Evolutionary conservation across 2,888 invertebrate genomes (phyloP).

Genomic region (Callosobruchus maculatus): DNA sequence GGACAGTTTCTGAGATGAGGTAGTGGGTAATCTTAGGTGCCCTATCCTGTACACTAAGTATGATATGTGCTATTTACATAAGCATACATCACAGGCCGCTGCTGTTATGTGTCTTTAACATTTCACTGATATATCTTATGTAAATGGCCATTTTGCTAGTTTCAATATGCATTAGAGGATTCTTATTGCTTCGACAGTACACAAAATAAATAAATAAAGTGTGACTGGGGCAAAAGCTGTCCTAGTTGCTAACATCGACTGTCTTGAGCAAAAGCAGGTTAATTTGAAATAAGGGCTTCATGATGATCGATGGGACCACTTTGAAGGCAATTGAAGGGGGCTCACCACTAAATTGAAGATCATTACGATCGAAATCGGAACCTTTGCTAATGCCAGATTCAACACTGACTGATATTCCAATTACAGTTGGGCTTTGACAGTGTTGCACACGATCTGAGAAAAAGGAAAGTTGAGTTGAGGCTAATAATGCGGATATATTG

Average conservation of each 20-base stretch:
- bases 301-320: constrained; percentile 26
- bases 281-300: constrained; percentile 16
- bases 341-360: constrained; percentile 10
- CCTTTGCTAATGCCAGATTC: constrained; percentile 8
- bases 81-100: too few species aligned
- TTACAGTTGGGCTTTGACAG: neutral
- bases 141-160: too few species aligned
- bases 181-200: too few species aligned
- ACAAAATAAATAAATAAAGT: too few species aligned
- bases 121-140: too few species aligned
- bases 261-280: constrained; percentile 2
- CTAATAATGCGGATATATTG: too few species aligned
- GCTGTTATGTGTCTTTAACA: too few species aligned
- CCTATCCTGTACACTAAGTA: too few species aligned
- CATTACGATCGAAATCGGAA: constrained; percentile 9
- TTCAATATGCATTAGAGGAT: too few species aligned
- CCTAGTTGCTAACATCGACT: neutral
- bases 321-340: constrained; percentile 25
- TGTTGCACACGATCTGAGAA: neutral
- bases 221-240: neutral
- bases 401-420: constrained; percentile 6
- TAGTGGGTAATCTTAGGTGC: too few species aligned
- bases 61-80: too few species aligned
- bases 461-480: neutral
- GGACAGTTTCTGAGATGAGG: too few species aligned